These are phyloP conservation scores for Sclerurus mexicanus DNA, from an alignment of 2,113 vertebrate genomes.

Conservation along the genomic window DNA sequence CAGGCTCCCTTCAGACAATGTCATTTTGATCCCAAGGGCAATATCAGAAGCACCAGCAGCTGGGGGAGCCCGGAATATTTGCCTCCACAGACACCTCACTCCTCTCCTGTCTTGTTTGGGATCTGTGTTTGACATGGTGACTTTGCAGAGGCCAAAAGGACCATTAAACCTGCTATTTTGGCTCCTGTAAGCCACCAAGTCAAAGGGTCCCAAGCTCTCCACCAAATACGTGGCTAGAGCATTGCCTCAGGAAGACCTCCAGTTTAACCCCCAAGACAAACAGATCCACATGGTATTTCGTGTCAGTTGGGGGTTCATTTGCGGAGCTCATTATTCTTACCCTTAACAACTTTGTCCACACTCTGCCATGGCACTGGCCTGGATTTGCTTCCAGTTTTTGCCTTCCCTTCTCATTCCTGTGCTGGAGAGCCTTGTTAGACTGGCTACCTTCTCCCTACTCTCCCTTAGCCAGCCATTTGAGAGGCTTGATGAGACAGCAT, in stretches of 20 bases:
- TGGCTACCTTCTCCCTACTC: not conserved
- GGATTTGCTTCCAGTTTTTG: not conserved
- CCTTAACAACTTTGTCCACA: not conserved
- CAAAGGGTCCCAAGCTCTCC: not conserved
- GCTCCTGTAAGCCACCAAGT: not conserved
- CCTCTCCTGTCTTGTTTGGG: not conserved
- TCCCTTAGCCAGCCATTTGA: not conserved
- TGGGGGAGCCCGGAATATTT: not conserved
- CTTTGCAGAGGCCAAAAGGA: not conserved
- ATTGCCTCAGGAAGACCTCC: not conserved
- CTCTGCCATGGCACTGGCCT: not conserved
- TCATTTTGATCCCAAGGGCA: not conserved
- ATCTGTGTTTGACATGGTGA: not conserved
- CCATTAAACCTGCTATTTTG: not conserved
- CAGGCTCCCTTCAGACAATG: not conserved
- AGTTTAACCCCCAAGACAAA: not conserved
- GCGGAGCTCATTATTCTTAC: not conserved
- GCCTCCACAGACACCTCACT: accelerated
- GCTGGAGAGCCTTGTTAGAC: not conserved
- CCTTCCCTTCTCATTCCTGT: not conserved
- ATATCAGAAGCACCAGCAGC: not conserved
- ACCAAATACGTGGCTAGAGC: not conserved
- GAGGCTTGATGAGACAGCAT: not conserved
- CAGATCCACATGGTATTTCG: not conserved
- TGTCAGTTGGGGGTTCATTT: not conserved